These are phyloP conservation scores for Caenorhabditis sulstoni DNA, from an alignment of 2,888 invertebrate species.

Conservation along the genomic window DNA sequence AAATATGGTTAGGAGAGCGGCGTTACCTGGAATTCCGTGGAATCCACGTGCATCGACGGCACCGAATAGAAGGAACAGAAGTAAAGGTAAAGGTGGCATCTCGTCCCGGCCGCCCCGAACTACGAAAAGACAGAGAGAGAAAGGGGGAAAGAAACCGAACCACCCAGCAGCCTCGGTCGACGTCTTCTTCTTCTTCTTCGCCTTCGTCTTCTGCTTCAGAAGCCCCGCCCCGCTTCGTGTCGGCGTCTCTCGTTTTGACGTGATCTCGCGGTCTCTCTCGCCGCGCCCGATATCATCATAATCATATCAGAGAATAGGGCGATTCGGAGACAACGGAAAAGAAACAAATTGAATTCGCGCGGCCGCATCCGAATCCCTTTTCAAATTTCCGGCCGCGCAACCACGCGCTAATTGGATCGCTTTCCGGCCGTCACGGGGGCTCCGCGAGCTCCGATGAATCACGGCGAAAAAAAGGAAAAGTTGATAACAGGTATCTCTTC, in stretches of 20 bases:
- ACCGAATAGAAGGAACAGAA: slow-evolving; percentile 21
- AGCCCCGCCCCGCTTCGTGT: slow-evolving; percentile 37
- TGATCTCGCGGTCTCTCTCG: slow-evolving; percentile 1
- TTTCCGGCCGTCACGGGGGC: slow-evolving; percentile 15
- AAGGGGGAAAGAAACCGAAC: slow-evolving; percentile 26
- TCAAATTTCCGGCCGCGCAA: slow-evolving; percentile 22
- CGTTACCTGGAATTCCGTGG: slow-evolving; percentile 64
- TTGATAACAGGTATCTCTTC: slow-evolving; percentile 2
- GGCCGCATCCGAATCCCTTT: slow-evolving; percentile 5
- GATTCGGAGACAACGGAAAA: slow-evolving; percentile 18
- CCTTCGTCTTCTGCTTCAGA: slow-evolving; percentile 4
- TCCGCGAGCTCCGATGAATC: too few relatives aligned
- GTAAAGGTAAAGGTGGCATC: slow-evolving; percentile 17
- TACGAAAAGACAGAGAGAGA: slow-evolving; percentile 10
- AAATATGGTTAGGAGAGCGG: background rate
- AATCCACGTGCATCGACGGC: slow-evolving; percentile 51
- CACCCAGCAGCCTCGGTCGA: slow-evolving; percentile 10
- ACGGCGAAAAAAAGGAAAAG: background rate
- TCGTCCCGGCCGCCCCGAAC: slow-evolving; percentile 1
- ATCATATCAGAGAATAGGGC: slow-evolving; percentile 35
- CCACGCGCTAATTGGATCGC: slow-evolving; percentile 24
- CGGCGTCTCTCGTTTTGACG: slow-evolving; percentile 2
- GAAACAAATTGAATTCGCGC: slow-evolving; percentile 40
- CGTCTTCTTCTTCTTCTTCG: slow-evolving; percentile 23
- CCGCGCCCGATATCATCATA: slow-evolving; percentile 40